Base-by-base conservation (phyloP, 2,797 vertebrate genomes). In the Sciurus vulgaris region DNA sequence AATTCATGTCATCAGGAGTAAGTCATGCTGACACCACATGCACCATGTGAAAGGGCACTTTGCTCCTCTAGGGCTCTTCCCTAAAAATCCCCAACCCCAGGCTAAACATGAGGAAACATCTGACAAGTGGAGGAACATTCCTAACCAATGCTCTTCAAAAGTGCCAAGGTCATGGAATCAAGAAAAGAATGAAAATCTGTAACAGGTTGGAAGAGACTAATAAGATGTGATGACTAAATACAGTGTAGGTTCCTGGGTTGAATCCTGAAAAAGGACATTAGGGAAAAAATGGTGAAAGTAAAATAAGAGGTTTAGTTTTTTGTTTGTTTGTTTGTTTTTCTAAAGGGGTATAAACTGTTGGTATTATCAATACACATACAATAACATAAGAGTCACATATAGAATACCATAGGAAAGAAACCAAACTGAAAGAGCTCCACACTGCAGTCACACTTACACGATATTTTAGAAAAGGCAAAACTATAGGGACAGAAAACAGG, bases 381-480 rank as follows among this genome's bases (percentile, higher is more conserved):
- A 12, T 1, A 33, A 20, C 0, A 0, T 3, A 9, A 49, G 28
- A 47, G 47, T 28, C 44, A 5, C 13, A 7, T 14, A 20, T 15
- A 3, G 17, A 7, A 26, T 6, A 30, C 13, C 15, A 7, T 0
- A 30, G 30, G 51, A 54, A 63, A 79, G 82, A 35, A 54, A 47
- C 10, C 30, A n/a, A 20, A 4, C 2, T 30, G 20, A 8, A 18
- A 73, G 33, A n/a, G 35, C 1, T 24, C 17, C 3, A 5, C 0
- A 2, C 0, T 30, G 6, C 6, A 3, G 30, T 33, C 63, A 41
- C 49, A 28, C 1, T 41, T n/a, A 18, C 1, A 20, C 1, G 41
- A 56, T 22, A 38, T 13, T n/a, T 5, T 61, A 30, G 51, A 22
- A 38, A 33, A 38, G 76, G n/a, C 41, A 61, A 69, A 73, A 26